Percentiles rank a stretch among this genome's conserved stretches.
Conservation (phyloP, 2,797 vertebrate species). For the Sandelia bainsii region DNA sequence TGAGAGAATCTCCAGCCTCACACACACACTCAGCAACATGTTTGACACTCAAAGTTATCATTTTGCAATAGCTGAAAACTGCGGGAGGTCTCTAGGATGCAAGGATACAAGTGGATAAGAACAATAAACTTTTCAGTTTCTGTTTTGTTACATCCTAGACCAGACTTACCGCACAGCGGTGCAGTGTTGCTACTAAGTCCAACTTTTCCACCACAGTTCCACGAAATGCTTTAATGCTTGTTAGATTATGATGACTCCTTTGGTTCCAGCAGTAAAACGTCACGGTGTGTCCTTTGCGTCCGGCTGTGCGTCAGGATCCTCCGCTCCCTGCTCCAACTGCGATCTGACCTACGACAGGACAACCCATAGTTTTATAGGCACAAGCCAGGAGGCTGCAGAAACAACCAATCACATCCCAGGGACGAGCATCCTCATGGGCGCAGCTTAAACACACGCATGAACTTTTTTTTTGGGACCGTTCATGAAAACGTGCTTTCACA, state of each 20-base stretch:
- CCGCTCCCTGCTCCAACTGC: constrained; percentile 12
- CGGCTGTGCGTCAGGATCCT: not conserved
- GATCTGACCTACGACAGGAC: constrained; percentile 14
- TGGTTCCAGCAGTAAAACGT: not conserved
- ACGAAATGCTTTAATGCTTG: not conserved
- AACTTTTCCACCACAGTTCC: constrained; percentile 39
- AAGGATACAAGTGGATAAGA: no score
- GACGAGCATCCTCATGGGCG: constrained; percentile 31
- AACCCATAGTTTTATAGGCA: constrained; percentile 54
- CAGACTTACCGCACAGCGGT: constrained; percentile 41
- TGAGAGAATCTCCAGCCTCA: no score
- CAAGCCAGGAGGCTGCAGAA: constrained; percentile 48
- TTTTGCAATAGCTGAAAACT: no score
- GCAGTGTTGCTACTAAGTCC: not conserved
- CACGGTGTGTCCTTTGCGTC: not conserved
- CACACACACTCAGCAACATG: no score
- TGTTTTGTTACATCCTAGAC: no score
- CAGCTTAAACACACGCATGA: accelerated
- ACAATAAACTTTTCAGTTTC: no score
- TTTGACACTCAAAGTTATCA: no score
- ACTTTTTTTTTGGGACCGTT: not conserved
- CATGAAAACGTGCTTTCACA: not conserved
- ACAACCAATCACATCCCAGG: constrained; percentile 66
- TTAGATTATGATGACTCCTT: not conserved
- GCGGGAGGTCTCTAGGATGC: no score